Percentiles rank a stretch among this genome's conserved stretches.
These are phyloP conservation scores for Trichacis sp. DNA, from an alignment of 2,888 invertebrate species.

Conservation along the genomic window DNA sequence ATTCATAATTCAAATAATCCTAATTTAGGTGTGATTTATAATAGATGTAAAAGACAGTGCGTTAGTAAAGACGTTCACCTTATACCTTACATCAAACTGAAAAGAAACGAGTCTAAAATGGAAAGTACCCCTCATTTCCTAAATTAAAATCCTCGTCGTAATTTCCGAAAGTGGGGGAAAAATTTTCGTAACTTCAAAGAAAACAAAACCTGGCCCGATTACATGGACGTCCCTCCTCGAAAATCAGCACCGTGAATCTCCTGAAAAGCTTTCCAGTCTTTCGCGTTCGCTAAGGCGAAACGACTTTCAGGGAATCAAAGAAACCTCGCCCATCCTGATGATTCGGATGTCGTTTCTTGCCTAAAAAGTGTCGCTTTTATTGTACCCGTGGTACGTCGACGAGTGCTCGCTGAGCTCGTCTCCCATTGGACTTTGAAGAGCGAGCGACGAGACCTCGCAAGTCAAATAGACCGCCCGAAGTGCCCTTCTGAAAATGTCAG, in stretches of 20 bases:
- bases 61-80: too few relatives aligned
- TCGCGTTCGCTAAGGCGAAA: conserved; percentile 18
- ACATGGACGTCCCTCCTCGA: too few relatives aligned
- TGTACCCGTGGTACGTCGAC: neutral
- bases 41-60: too few relatives aligned
- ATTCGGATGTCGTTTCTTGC: conserved; percentile 23
- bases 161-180: neutral
- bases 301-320: conserved; percentile 26
- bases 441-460: conserved; percentile 27
- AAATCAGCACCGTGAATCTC: too few relatives aligned
- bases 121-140: too few relatives aligned
- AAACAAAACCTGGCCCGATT: neutral
- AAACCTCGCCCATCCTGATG: conserved; percentile 44
- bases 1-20: too few relatives aligned
- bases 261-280: conserved; percentile 31
- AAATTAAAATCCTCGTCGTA: neutral
- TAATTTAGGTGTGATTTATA: too few relatives aligned
- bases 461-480: conserved; percentile 28
- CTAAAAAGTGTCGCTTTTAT: conserved; percentile 26
- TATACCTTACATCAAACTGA: too few relatives aligned
- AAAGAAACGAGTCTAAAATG: too few relatives aligned
- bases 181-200: neutral
- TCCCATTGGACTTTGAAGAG: conserved; percentile 22
- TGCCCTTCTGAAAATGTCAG: conserved; percentile 20
- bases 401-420: conserved; percentile 30